These are phyloP conservation scores for Phylloscopus whistleri DNA, from an alignment of 2,113 vertebrate species.

Conservation along the genomic window DNA sequence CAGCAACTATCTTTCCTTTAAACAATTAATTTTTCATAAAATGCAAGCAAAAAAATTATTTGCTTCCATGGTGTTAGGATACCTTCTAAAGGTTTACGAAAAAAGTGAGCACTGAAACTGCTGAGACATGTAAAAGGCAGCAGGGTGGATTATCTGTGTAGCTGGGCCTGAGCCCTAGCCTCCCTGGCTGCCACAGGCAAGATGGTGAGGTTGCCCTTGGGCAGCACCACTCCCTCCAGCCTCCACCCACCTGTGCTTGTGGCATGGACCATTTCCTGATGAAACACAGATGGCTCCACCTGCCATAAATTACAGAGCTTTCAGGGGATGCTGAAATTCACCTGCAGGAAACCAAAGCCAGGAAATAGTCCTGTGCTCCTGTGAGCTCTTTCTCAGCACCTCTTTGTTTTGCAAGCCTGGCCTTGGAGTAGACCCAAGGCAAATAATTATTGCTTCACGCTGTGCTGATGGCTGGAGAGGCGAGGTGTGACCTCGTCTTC, in stretches of 20 bases:
- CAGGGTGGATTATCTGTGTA: not conserved
- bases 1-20: not conserved
- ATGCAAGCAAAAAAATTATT: not conserved
- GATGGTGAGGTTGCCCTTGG: not conserved
- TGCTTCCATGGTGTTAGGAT: not conserved
- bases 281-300: not conserved
- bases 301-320: not conserved
- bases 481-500: not conserved
- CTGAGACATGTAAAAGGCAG: not conserved
- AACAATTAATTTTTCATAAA: not conserved
- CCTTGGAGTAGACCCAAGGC: not conserved
- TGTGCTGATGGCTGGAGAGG: not conserved
- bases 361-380: not conserved
- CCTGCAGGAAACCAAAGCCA: not conserved
- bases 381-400: rapidly evolving
- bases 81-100: not conserved
- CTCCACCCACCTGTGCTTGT: not conserved
- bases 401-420: not conserved
- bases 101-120: not conserved
- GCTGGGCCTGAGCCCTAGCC: not conserved
- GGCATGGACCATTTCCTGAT: not conserved
- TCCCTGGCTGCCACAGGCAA: rapidly evolving
- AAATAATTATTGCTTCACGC: not conserved
- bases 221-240: not conserved
- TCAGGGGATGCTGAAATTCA: not conserved